Conservation (phyloP, 2,797 vertebrate species). For the Heteromormyrus szaboi region DNA sequence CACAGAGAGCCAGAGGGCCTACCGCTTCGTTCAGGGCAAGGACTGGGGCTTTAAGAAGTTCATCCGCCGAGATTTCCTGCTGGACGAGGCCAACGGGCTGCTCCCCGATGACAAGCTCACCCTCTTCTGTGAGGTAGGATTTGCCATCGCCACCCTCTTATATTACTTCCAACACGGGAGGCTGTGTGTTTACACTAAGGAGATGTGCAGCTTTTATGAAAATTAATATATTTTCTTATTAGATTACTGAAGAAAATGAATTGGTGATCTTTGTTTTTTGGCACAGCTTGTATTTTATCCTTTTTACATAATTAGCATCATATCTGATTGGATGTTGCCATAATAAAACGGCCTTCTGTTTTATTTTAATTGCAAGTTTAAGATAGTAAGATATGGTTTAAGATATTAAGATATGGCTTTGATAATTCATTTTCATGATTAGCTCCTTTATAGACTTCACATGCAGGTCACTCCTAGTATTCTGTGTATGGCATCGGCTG, state of each 20-base stretch:
- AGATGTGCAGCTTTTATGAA: not conserved
- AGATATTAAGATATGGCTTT: not conserved
- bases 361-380: not conserved
- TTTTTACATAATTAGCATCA: not conserved
- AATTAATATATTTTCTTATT: not conserved
- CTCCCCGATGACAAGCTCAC: slow-evolving; percentile 83
- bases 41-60: slow-evolving; percentile 93
- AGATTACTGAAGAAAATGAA: not conserved
- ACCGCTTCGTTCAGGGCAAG: slow-evolving; percentile 83
- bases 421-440: not conserved
- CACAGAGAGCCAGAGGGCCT: slow-evolving; percentile 78
- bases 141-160: not conserved
- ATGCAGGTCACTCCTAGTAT: not conserved
- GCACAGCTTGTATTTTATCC: not conserved
- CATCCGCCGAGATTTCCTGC: slow-evolving; percentile 80
- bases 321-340: not conserved
- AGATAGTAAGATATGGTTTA: not conserved
- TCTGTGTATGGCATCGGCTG: not conserved
- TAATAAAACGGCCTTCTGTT: not conserved
- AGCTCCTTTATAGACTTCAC: not conserved
- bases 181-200: not conserved
- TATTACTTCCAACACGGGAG: not conserved
- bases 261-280: not conserved
- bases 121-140: slow-evolving; percentile 78
- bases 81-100: slow-evolving; percentile 81